These are phyloP conservation scores for Microchrysa polita DNA, from an alignment of 2,888 invertebrate genomes.

Conservation along the genomic window DNA sequence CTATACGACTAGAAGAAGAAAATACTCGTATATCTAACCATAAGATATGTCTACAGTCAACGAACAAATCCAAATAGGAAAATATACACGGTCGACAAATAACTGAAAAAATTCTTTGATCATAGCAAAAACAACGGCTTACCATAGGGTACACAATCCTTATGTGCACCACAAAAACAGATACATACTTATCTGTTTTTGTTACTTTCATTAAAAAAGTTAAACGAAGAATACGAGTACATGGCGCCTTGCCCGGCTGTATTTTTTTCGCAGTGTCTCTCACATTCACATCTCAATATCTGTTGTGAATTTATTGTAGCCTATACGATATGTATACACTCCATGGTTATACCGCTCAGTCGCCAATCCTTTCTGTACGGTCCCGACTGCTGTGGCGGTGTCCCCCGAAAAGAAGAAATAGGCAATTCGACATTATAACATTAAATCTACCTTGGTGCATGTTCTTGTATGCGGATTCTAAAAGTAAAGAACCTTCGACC, in stretches of 20 bases:
- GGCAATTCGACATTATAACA: conserved; percentile 41
- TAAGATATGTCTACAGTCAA: conserved; percentile 18
- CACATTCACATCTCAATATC: conserved; percentile 41
- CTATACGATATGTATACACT: conserved; percentile 26
- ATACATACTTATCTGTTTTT: neutral
- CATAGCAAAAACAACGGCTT: conserved; percentile 35
- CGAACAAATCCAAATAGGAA: conserved; percentile 34
- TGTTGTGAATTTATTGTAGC: conserved; percentile 2
- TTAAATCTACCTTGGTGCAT: conserved; percentile 27
- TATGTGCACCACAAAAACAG: neutral
- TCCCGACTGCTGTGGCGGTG: conserved; percentile 4
- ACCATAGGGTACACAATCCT: conserved; percentile 38
- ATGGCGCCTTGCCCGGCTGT: conserved; percentile 34
- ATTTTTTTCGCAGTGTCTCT: conserved; percentile 20
- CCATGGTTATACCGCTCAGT: no score
- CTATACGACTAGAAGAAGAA: conserved; percentile 4
- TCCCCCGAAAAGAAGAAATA: conserved; percentile 35
- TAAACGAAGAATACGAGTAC: conserved; percentile 14
- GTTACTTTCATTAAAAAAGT: neutral
- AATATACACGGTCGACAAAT: conserved; percentile 43
- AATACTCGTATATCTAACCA: no score
- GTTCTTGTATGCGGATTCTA: conserved; percentile 36
- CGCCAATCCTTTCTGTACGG: conserved; percentile 33
- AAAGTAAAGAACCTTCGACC: conserved; percentile 27
- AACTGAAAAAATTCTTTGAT: conserved; percentile 41